Evolutionary conservation across 2,113 vertebrate genomes (phyloP), one percentile per base, ranked within the genome.

Genomic region (Mesoclemmys tuberculata): DNA sequence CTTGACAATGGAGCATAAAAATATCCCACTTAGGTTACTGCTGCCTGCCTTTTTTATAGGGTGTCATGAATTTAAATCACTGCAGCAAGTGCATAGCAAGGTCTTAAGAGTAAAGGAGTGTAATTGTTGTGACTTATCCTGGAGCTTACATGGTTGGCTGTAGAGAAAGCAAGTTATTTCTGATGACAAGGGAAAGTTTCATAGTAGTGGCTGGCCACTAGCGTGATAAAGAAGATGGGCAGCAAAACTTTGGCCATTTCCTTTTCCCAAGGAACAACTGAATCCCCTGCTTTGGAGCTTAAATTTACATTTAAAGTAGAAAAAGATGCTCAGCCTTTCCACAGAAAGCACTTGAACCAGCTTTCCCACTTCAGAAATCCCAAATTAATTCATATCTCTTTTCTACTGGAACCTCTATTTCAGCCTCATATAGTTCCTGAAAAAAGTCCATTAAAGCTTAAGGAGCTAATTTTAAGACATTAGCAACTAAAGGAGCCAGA

Each of bases 321-420:
- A 26, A 27, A 6, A 55, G 80, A 79, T 4, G 5, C 21, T 16
- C 13, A 85, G 49, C 87, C 81, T 83, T 87, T 80, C 80, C 64
- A 77, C 58, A 4, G 48, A 61, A 2, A 82, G 29, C 11, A 14
- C 71, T n/a, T 1, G n/a, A 38, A 27, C 75, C 31, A 11, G 81
- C 35, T 82, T 91, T 54, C 85, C 54, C n/a, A 89, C 74, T 85
- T 93, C 46, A 51, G 83, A 91, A 97, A 95, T 77, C 55, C 49
- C 41, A 79, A 12, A 3, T 29, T 87, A 87, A 26, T 85, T 90
- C 85, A 31, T 88, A 88, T 80, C 81, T 49, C n/a, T 90, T 91
- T 41, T n/a, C 22, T 71, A 58, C 79, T 61, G 86, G 48, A 71
- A 82, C 8, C 2, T 82, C 84, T 87, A 19, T 35, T 68, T 95